Base-by-base conservation (phyloP, 2,888 invertebrate species). In the Gibbula magus region DNA sequence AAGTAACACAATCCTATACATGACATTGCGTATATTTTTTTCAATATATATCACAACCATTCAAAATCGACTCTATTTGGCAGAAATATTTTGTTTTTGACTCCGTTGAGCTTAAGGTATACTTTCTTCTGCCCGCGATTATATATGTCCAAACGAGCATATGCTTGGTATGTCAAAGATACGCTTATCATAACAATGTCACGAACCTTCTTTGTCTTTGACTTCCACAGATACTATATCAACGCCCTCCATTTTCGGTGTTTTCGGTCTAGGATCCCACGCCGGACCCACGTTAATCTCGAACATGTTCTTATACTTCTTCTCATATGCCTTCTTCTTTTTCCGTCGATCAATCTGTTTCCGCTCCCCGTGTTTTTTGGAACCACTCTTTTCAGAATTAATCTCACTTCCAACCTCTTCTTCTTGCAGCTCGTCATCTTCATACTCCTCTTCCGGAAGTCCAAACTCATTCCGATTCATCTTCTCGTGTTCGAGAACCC, bases 191-290 rank as follows among this genome's bases (percentile, higher is more conserved):
- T 45, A 45, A 10, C 10, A 45, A 13, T 8, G 10, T 35, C 0
- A 79, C 84, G 78, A 80, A 88, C 89, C 89, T 70, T 86, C 76
- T 16, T 82, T 83, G 74, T 88, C 88, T 20, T 84, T 86, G 0
- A 83, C 83, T 35, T 83, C 85, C 10, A 90, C 66, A 16, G 86
- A 84, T 0, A 89, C 86, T 0, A 88, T 86, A 78, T 90, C 90
- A 32, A 88, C 87, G 8, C 90, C 90, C 82, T 90, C 90, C 85
- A 90, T 88, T 56, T 87, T 88, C 20, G 89, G 85, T 0, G 86
- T 83, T 75, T 86, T 88, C 8, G 84, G 82, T 1, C 83, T 52
- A 2, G 83, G 74, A 22, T 85, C 85, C 80, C 83, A 82, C 16
- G 84, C 73, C 0, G 89, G 88, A 0, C 89, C 89, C 16, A 81